Conservation (phyloP, 2,797 vertebrate genomes). For the Takifugu ocellatus region DNA sequence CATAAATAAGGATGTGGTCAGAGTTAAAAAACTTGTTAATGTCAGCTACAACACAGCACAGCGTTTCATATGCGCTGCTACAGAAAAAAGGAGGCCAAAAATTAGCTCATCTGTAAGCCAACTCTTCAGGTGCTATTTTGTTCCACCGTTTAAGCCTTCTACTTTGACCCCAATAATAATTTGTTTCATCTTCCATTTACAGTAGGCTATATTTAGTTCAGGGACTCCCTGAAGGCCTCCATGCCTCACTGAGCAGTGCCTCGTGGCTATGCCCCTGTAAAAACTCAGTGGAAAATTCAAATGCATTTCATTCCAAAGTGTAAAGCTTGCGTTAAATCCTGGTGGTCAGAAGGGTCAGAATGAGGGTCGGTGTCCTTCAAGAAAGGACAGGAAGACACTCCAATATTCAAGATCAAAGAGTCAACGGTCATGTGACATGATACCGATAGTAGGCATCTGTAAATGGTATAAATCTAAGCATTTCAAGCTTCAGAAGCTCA, state of each 20-base stretch:
- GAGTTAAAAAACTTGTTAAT: conserved; percentile 2
- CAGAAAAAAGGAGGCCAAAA: conserved; percentile 41
- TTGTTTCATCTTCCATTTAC: conserved; percentile 48
- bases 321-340: no score
- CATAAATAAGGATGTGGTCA: neutral
- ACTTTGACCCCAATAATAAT: conserved; percentile 44
- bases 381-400: no score
- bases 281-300: conserved; percentile 37
- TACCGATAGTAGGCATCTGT: no score
- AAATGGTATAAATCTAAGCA: neutral
- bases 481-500: neutral
- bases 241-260: conserved; percentile 36
- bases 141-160: conserved; percentile 35
- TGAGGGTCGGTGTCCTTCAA: no score
- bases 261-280: conserved; percentile 24
- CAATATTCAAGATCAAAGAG: no score
- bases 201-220: conserved; percentile 53
- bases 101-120: conserved; percentile 34
- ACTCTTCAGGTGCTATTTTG: conserved; percentile 48
- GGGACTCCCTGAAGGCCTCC: conserved; percentile 54
- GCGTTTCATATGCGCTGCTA: conserved; percentile 14
- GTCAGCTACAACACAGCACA: neutral
- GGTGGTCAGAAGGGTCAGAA: no score
- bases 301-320: conserved; percentile 6
- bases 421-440: no score